Conservation (phyloP, 2,113 vertebrate species). For the Lophura nycthemera region DNA sequence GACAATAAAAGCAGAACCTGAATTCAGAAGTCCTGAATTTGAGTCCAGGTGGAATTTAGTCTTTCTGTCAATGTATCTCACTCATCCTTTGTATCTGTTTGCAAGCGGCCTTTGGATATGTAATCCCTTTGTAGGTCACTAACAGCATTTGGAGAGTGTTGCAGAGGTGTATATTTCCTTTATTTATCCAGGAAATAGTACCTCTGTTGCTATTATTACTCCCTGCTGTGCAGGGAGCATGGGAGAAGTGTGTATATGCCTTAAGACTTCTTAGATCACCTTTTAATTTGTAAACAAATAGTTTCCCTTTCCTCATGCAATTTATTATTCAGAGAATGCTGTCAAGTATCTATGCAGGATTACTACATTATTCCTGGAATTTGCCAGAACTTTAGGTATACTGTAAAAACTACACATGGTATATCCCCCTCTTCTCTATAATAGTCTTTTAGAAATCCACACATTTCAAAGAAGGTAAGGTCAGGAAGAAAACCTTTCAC, state of each 20-base stretch:
- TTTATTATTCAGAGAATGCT: not conserved
- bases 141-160: not conserved
- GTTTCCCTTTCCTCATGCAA: not conserved
- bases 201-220: not conserved
- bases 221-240: not conserved
- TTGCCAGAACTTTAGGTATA: not conserved
- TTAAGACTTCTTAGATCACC: not conserved
- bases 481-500: conserved; percentile 25
- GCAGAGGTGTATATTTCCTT: not conserved
- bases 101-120: not conserved
- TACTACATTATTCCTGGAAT: not conserved
- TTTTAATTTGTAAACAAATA: not conserved
- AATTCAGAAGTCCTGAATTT: not conserved
- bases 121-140: not conserved
- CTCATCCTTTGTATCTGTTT: not conserved
- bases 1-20: not conserved
- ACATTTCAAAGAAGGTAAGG: conserved; percentile 3
- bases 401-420: not conserved
- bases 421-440: not conserved
- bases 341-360: not conserved
- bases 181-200: not conserved
- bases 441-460: not conserved
- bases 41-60: not conserved
- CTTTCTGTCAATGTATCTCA: not conserved
- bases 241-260: not conserved